phyloP scores from a whole-genome alignment of 2,888 invertebrate species.

The Steromphala cineraria region DNA sequence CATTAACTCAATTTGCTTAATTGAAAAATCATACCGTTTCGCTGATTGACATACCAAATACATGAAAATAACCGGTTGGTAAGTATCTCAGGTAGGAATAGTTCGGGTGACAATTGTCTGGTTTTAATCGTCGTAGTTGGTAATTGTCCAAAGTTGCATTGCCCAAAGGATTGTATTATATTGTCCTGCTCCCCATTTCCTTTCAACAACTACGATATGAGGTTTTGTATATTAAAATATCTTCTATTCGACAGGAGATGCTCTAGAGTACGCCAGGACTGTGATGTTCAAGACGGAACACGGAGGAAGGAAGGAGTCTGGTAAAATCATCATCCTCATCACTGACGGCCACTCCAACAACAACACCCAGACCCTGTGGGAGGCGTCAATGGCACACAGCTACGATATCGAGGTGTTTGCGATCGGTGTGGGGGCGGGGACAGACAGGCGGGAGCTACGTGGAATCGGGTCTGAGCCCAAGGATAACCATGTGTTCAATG shows the following conservation, averaged over 20 bases:
- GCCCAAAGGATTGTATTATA: too few species aligned
- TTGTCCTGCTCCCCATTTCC: too few species aligned
- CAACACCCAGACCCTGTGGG: constrained; percentile 24
- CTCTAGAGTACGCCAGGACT: constrained; percentile 37
- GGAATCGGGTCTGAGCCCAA: constrained; percentile 55
- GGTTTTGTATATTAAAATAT: too few species aligned
- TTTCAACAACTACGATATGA: too few species aligned
- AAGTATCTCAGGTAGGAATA: too few species aligned
- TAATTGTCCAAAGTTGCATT: too few species aligned
- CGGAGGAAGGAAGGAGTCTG: constrained; percentile 46
- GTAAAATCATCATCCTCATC: constrained; percentile 54
- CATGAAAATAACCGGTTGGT: too few species aligned
- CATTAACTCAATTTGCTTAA: too few species aligned
- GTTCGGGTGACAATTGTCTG: too few species aligned
- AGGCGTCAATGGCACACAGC: constrained; percentile 42
- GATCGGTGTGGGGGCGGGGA: constrained; percentile 52
- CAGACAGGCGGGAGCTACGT: constrained; percentile 50
- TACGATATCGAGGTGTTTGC: constrained; percentile 51
- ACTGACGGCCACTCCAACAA: constrained; percentile 56
- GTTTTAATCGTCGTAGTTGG: too few species aligned
- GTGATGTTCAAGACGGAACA: constrained; percentile 39
- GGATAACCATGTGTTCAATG: constrained; percentile 52
- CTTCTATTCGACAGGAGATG: constrained; percentile 28
- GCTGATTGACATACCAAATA: too few species aligned
- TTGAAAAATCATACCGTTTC: too few species aligned